Evolutionary conservation across 2,888 invertebrate genomes (phyloP).

Genomic region (Meghimatium bilineatum): DNA sequence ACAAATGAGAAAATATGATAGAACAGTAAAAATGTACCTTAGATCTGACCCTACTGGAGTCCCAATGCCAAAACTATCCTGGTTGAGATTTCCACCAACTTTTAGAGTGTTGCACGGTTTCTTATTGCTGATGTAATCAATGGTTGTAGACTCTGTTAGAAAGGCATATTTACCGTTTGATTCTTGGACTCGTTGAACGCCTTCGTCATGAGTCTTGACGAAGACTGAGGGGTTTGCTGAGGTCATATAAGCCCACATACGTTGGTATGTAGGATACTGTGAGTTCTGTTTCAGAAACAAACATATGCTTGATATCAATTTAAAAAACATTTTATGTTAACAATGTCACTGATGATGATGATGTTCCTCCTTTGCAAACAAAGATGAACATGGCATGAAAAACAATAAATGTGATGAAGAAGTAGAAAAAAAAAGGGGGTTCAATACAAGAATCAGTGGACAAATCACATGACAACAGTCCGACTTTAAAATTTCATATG

Average conservation of each 20-base stretch:
- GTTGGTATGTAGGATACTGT: conserved; percentile 89
- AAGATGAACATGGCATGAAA: no score
- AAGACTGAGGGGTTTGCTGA: conserved; percentile 84
- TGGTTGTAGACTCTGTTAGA: conserved; percentile 80
- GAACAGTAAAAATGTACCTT: conserved; percentile 47
- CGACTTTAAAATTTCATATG: no score
- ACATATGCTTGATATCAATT: no score
- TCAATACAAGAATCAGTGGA: no score
- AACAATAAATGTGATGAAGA: no score
- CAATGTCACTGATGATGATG: no score
- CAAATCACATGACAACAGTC: no score
- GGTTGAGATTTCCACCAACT: conserved; percentile 88
- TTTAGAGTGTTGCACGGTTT: conserved; percentile 82
- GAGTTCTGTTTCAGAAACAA: conserved; percentile 83
- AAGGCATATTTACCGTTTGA: conserved; percentile 79
- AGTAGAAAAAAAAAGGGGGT: no score
- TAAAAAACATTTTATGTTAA: no score
- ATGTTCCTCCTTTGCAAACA: no score
- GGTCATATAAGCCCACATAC: conserved; percentile 96
- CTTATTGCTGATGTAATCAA: conserved; percentile 90
- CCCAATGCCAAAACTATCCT: conserved; percentile 95
- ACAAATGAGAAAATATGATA: not conserved
- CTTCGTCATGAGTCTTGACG: conserved; percentile 88
- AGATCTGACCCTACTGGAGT: conserved; percentile 69
- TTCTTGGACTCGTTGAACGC: conserved; percentile 87